These are phyloP conservation scores for Nemotelus nigrinus DNA, from an alignment of 2,888 invertebrate genomes.

Conservation along the genomic window DNA sequence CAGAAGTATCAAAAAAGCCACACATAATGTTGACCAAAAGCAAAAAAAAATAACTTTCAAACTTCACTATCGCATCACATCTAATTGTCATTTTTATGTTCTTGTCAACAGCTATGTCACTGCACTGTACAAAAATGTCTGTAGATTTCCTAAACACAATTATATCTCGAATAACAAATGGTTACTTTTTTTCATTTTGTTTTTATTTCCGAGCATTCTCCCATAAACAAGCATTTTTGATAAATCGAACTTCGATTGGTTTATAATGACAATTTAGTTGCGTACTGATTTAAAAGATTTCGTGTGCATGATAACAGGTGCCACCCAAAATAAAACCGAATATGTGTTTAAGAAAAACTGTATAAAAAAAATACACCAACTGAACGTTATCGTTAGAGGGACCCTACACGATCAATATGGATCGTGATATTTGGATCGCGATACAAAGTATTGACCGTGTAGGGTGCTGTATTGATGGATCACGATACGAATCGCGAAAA, in stretches of 20 bases:
- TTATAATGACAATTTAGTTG: slow-evolving; percentile 52
- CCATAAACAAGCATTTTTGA: background rate
- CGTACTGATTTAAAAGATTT: slow-evolving; percentile 48
- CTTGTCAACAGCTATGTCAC: slow-evolving; percentile 25
- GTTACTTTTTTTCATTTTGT: no score
- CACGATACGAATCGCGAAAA: no score
- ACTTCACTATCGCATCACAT: no score
- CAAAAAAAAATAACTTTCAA: no score
- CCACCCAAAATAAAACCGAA: slow-evolving; percentile 11
- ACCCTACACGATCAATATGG: no score
- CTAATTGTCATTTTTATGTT: slow-evolving; percentile 22
- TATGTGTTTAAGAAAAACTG: background rate
- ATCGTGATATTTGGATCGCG: no score
- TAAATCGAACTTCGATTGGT: slow-evolving; percentile 45
- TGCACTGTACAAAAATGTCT: background rate
- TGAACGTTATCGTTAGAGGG: background rate
- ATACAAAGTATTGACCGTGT: no score
- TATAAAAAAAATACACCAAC: background rate
- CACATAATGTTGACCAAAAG: no score
- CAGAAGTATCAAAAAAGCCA: no score
- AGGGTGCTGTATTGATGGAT: no score
- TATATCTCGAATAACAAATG: slow-evolving; percentile 9
- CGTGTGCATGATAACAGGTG: slow-evolving; percentile 18
- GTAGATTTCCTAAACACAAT: background rate
- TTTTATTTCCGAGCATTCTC: no score